Evolutionary conservation across 2,113 vertebrate genomes (phyloP), one percentile per base, ranked within the genome.

Genomic region (Nansenia antarctica): DNA sequence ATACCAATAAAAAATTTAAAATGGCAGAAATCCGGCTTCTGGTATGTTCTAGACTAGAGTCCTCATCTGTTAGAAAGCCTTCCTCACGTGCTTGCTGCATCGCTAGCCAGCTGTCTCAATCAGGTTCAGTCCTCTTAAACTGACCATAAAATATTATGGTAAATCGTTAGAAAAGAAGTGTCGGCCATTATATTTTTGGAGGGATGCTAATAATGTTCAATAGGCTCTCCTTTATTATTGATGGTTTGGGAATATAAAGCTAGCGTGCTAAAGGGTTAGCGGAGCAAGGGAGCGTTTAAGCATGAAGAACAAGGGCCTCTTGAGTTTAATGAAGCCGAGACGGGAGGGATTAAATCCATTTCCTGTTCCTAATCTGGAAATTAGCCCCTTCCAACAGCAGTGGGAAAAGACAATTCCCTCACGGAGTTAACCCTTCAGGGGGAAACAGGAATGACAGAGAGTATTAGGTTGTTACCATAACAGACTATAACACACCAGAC

Each of bases 281-380:
- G 7, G n/a, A n/a, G 26, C 53, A 52, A 20, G 14, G 26, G 62
- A 70, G 76, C 78, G 71, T 79, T 82, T 82, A 66, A 86, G 81
- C 87, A 87, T 88, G 80, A 89, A 65, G 81, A 86, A 86, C 91
- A 92, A 70, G 82, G 80, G 82, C 79, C 87, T 88, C 83, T 80
- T 79, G 85, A 87, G 82, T 89, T 88, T 86, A 80, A 72, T 78
- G 77, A 88, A 80, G 59, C 79, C 77, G 79, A 26, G 61, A 74
- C 77, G 79, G 31, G 61, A 74, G 81, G 84, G 87, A 91, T 87
- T 87, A 89, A 78, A 81, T 79, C 70, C 79, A 86, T 88, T 89
- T 88, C 86, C 90, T 88, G 89, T 87, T 67, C 75, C 76, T 87
- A 85, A 87, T 29, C 73, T 84, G 77, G 83, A 87, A 87, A 88